These are phyloP conservation scores for Brachypodius melanocephalos DNA, from an alignment of 2,113 vertebrate species.

Conservation along the genomic window DNA sequence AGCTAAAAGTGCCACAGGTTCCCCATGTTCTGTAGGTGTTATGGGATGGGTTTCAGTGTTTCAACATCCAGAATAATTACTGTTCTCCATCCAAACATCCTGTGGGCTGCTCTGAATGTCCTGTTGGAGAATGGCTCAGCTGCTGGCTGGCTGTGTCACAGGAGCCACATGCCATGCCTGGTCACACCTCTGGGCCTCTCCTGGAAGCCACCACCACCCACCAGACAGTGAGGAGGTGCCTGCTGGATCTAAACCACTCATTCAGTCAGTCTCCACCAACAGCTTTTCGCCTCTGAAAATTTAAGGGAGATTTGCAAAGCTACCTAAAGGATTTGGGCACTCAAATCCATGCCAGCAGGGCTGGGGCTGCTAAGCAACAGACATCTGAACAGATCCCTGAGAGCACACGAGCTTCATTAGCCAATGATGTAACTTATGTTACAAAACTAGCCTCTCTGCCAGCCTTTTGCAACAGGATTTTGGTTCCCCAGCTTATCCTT, in stretches of 20 bases:
- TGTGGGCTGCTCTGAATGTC: not conserved
- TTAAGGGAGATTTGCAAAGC: not conserved
- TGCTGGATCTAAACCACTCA: not conserved
- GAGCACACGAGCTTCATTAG: not conserved
- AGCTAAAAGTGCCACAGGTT: fast-evolving
- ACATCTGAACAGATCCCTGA: not conserved
- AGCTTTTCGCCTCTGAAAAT: not conserved
- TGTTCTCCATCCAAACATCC: not conserved
- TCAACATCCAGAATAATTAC: not conserved
- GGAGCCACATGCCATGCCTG: not conserved
- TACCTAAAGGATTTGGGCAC: not conserved
- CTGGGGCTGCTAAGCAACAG: not conserved
- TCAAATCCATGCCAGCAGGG: not conserved
- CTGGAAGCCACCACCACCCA: not conserved
- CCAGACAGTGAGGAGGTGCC: not conserved
- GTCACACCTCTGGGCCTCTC: not conserved
- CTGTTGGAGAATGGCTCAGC: fast-evolving
- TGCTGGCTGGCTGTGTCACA: not conserved
- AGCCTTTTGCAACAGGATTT: not conserved
- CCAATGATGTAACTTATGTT: not conserved
- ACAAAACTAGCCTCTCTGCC: not conserved
- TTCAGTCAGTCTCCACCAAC: not conserved
- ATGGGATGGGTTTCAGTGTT: not conserved
- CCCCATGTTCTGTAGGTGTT: not conserved
- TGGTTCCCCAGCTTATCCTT: not conserved